Evolutionary conservation across 2,113 vertebrate genomes (phyloP).

Genomic region (Chloebia gouldiae): DNA sequence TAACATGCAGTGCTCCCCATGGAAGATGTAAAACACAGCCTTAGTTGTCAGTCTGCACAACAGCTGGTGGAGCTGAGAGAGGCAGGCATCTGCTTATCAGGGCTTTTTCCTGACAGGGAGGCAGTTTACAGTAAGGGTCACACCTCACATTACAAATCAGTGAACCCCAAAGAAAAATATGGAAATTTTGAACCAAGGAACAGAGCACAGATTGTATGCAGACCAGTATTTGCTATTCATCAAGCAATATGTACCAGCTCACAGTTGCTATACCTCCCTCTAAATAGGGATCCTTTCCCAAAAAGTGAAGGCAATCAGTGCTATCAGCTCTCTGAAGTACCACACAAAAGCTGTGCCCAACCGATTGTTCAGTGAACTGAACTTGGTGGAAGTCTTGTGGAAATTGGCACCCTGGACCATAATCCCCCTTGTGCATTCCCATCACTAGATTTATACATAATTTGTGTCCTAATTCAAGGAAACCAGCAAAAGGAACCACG

Average conservation of each 20-base stretch:
- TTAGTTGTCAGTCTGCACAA: background rate
- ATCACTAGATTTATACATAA: background rate
- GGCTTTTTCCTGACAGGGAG: background rate
- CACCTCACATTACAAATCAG: background rate
- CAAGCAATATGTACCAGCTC: background rate
- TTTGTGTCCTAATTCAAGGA: background rate
- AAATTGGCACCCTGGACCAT: rapidly evolving
- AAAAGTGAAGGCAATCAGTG: background rate
- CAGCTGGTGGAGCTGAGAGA: background rate
- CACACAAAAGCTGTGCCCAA: background rate
- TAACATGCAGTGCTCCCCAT: background rate
- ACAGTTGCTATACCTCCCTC: background rate
- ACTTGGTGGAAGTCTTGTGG: rapidly evolving
- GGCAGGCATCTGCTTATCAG: background rate
- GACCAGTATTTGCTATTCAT: background rate
- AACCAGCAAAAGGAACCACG: background rate
- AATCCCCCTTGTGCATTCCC: background rate
- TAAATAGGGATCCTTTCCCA: background rate
- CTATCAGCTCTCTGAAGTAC: background rate
- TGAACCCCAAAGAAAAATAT: background rate
- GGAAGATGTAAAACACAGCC: background rate
- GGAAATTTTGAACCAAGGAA: background rate
- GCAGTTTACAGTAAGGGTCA: background rate
- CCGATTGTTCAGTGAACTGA: background rate
- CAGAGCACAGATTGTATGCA: background rate